Conservation (phyloP, 1,140 invertebrate species). For the Chironomus tepperi region DNA sequence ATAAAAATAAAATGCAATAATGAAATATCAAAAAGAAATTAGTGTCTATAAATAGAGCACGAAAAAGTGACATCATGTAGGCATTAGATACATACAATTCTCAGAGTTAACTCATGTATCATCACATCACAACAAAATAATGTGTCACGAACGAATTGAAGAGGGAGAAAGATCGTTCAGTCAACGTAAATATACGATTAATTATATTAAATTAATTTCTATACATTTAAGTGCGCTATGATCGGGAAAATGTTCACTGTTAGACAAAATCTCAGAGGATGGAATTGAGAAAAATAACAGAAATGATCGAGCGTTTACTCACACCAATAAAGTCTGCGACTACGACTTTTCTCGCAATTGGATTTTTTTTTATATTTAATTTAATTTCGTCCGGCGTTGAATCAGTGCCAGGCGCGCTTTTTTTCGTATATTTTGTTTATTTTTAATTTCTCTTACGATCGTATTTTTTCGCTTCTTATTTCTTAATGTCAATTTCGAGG, state of each 20-base stretch:
- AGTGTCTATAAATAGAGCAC: not conserved
- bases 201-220: not conserved
- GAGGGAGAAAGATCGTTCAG: not conserved
- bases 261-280: no score
- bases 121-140: not conserved
- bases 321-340: not conserved
- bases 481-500: not conserved
- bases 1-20: no score
- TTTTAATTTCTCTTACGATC: not conserved
- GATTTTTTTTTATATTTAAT: not conserved
- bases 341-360: not conserved
- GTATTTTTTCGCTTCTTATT: not conserved
- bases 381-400: not conserved
- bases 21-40: not conserved
- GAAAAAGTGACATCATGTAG: constrained; percentile 6
- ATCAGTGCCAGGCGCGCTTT: not conserved
- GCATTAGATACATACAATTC: not conserved
- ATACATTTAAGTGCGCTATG: not conserved
- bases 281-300: not conserved
- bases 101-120: not conserved
- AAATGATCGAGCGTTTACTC: not conserved
- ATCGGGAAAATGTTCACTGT: not conserved
- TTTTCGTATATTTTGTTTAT: not conserved
- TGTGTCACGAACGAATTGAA: constrained; percentile 1
- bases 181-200: not conserved